A percentile compares a stretch with the other conserved stretches of the same genome.
These are phyloP conservation scores for Bryconaethiops microstoma DNA, from an alignment of 2,797 vertebrate genomes.

Conservation along the genomic window DNA sequence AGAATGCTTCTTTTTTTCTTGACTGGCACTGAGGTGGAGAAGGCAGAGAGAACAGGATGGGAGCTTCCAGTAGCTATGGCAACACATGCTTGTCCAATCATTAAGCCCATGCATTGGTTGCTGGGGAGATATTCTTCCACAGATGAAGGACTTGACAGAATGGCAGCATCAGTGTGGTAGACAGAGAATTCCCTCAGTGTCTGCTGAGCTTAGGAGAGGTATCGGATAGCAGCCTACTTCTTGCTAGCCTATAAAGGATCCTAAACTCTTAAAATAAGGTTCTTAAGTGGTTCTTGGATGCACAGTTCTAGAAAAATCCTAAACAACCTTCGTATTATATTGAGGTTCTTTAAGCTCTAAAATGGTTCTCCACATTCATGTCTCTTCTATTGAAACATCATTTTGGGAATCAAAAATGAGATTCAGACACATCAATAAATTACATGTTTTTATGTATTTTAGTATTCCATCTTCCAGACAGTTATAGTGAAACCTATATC, in stretches of 20 bases:
- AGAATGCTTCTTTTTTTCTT: slow-evolving; percentile 38
- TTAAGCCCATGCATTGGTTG: slow-evolving; percentile 75
- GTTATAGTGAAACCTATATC: too few relatives aligned
- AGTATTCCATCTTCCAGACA: too few relatives aligned
- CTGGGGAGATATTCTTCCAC: slow-evolving; percentile 78
- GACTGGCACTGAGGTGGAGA: slow-evolving; percentile 37
- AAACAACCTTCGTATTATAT: too few relatives aligned
- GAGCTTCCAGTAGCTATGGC: slow-evolving; percentile 83
- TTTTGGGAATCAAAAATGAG: not conserved
- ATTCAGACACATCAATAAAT: too few relatives aligned
- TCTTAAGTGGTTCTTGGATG: too few relatives aligned
- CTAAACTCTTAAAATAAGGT: not conserved
- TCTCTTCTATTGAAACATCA: too few relatives aligned
- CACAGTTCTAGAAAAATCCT: too few relatives aligned
- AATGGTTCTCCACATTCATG: too few relatives aligned
- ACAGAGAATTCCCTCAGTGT: slow-evolving; percentile 50
- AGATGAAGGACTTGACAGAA: slow-evolving; percentile 63
- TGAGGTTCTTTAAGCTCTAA: too few relatives aligned
- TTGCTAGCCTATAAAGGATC: slow-evolving; percentile 50
- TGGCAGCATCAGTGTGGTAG: slow-evolving; percentile 59
- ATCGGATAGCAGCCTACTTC: slow-evolving; percentile 61
- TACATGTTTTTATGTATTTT: too few relatives aligned
- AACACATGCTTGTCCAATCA: slow-evolving; percentile 81
- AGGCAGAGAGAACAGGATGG: slow-evolving; percentile 59
- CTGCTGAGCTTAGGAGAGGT: slow-evolving; percentile 59